Base-by-base conservation (phyloP, 2,113 vertebrate species). In the Xiphias gladius region DNA sequence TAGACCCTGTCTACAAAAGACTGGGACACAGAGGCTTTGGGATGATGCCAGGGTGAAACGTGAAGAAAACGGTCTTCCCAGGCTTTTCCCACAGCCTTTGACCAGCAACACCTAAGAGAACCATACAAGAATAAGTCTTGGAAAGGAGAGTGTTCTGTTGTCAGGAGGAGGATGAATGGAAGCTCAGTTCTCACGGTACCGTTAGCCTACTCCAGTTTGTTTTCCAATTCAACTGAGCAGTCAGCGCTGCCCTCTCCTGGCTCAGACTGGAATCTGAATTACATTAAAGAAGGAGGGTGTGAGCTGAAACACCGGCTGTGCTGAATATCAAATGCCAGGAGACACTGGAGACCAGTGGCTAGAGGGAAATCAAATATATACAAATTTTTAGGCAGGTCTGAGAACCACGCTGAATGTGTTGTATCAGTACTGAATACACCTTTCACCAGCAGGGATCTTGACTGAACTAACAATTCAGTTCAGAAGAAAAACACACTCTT, bases 31-130 rank as follows among this genome's bases (percentile, higher is more conserved):
- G 37, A 78, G 46, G 74, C 70, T 78, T 63, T 88, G 80, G 80
- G 72, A 76, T 16, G 10, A 78, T 74, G 87, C 88, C 83, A 86
- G 73, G 32, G 52, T 84, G 48, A 90, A 90, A 84, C 28, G 43
- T 83, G 82, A 76, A 79, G 76, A 86, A 84, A 83, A 73, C 28
- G 4, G 7, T 73, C 50, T 55, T 82, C 73, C 69, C 35, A 59
- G 71, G 63, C 62, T 63, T 93, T 93, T 93, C 92, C 93, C 90
- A 93, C 88, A 91, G 83, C 88, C 89, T 90, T 86, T 92, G 86
- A 91, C 91, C 90, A 82, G 35, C 32, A 71, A 65, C 70, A 76
- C 79, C 76, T 73, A 77, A 79, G 28, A 55, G 73, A 86, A 62
- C 75, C 75, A 64, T 37, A 75, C 74, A 86, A 87, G 81, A 90